phyloP scores from a whole-genome alignment of 2,888 invertebrate species.

The Hydraecia micacea region DNA sequence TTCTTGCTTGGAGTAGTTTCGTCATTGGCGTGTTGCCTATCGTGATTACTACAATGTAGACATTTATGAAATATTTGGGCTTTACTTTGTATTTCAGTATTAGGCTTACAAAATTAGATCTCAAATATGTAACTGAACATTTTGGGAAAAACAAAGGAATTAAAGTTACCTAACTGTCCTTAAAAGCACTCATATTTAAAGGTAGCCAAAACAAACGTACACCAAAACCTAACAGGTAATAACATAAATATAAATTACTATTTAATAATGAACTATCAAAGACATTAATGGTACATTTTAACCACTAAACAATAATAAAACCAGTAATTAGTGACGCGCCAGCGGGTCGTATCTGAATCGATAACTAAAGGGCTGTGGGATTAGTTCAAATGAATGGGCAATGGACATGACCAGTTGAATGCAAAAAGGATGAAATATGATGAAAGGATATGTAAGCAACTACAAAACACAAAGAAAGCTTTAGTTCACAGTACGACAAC shows the following conservation, averaged over 20 bases:
- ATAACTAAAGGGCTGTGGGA: slow-evolving; percentile 41
- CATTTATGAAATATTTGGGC: not conserved
- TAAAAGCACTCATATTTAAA: not conserved
- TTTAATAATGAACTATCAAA: slow-evolving; percentile 50
- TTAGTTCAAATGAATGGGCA: slow-evolving; percentile 58
- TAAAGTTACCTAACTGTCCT: not conserved
- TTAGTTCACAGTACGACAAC: not conserved
- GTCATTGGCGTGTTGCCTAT: slow-evolving; percentile 29
- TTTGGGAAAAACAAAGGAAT: not conserved
- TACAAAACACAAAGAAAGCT: slow-evolving; percentile 17
- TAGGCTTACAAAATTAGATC: not conserved
- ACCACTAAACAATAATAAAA: slow-evolving; percentile 54
- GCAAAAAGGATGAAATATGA: slow-evolving; percentile 47
- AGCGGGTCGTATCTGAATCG: slow-evolving; percentile 39
- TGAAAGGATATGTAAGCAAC: slow-evolving; percentile 35
- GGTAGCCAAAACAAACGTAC: slow-evolving; percentile 2
- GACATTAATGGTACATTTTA: slow-evolving; percentile 45
- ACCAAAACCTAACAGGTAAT: slow-evolving; percentile 2
- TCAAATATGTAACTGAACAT: not conserved
- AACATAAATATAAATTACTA: slow-evolving; percentile 39
- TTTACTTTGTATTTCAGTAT: not conserved
- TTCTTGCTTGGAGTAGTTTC: slow-evolving; percentile 15
- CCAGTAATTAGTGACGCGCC: slow-evolving; percentile 46
- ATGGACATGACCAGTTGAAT: slow-evolving; percentile 47
- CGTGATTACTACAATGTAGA: not conserved